Conservation (phyloP, 2,113 vertebrate genomes). For the Sitta europaea region DNA sequence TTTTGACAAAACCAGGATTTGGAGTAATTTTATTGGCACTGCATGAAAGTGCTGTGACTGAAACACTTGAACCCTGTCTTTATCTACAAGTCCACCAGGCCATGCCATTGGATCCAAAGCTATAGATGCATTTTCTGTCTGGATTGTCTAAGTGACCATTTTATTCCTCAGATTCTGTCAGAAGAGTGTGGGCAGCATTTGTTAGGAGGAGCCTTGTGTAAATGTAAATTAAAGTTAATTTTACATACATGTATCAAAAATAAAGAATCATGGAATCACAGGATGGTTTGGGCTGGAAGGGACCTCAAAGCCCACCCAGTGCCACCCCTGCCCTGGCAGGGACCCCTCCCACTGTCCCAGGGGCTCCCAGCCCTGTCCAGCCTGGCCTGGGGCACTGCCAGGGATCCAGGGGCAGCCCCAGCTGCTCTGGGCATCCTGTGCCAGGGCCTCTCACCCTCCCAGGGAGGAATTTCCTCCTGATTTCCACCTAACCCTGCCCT, state of each 20-base stretch:
- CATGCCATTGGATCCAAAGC: background rate
- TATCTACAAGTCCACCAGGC: background rate
- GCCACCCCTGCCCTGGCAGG: background rate
- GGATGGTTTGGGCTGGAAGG: background rate
- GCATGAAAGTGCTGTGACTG: background rate
- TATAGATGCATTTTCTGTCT: background rate
- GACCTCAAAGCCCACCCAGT: background rate
- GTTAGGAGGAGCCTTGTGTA: background rate
- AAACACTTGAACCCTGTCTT: background rate
- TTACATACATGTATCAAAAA: background rate
- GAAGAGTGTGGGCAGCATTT: accelerated
- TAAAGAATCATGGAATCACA: background rate
- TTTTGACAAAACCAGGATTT: conserved; percentile 4
- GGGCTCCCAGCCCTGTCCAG: accelerated
- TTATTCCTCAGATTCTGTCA: background rate
- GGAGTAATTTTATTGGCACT: background rate
- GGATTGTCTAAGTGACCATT: background rate
- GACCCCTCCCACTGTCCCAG: background rate
- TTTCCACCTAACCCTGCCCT: background rate
- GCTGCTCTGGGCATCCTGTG: background rate
- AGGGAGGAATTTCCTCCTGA: background rate
- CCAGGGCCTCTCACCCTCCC: background rate
- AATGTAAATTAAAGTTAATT: background rate
- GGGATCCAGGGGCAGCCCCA: background rate
- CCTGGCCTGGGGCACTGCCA: background rate